A percentile compares a stretch with the other conserved stretches of the same genome.
These are phyloP conservation scores for Callimorpha dominula DNA, from an alignment of 2,888 invertebrate genomes.

Conservation along the genomic window DNA sequence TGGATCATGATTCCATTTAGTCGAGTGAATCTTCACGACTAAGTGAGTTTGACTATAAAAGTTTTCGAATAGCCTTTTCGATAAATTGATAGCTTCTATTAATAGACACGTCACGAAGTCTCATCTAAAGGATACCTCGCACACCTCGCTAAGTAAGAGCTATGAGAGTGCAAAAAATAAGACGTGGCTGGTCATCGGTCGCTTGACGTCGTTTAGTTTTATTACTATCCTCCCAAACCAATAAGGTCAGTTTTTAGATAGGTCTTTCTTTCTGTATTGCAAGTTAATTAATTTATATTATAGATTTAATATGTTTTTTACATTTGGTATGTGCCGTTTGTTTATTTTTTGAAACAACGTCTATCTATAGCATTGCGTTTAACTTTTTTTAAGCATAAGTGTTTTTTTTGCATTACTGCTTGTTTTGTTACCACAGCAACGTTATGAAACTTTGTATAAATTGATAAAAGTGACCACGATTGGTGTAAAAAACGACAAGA, in stretches of 20 bases:
- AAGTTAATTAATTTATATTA: background rate
- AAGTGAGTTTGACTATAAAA: background rate
- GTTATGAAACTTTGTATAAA: no score
- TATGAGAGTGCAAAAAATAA: constrained; percentile 45
- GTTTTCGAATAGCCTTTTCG: no score
- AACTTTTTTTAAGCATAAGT: background rate
- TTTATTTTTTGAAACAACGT: background rate
- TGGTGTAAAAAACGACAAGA: no score
- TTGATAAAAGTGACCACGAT: no score
- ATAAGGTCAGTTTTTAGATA: constrained; percentile 5
- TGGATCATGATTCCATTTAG: background rate
- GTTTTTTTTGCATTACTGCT: no score
- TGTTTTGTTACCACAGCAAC: no score
- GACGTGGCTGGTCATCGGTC: constrained; percentile 34
- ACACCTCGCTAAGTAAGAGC: constrained; percentile 39
- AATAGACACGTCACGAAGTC: constrained; percentile 22
- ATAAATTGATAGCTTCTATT: constrained; percentile 30
- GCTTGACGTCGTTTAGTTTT: constrained; percentile 31
- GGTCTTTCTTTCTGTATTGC: background rate
- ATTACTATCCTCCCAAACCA: constrained; percentile 18
- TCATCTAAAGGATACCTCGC: constrained; percentile 35
- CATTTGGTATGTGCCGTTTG: background rate
- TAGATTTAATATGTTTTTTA: background rate
- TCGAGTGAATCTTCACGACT: background rate
- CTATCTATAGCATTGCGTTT: background rate